Base-by-base conservation (phyloP, 2,113 vertebrate genomes). In the Myotis brandtii region DNA sequence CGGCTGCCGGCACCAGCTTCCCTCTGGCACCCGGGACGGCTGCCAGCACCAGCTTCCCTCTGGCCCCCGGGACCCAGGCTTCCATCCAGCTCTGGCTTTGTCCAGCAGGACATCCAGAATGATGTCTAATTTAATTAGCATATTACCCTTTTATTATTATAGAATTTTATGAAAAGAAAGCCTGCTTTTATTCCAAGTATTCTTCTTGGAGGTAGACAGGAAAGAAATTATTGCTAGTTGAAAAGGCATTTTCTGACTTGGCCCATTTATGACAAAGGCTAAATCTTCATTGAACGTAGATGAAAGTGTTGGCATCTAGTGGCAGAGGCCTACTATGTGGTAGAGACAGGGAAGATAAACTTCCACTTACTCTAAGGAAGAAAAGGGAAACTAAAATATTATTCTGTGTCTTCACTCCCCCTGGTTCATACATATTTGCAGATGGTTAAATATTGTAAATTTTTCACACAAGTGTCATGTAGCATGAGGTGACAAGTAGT, bases 401-500 rank as follows among this genome's bases (percentile, higher is more conserved):
- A 0, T 72, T 73, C 18, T 40, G 5, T 85, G 6, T 69, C 40
- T 91, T 87, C 27, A 37, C n/a, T 37, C 10, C 32, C 6, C 40
- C n/a, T 48, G 1, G 50, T 88, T 79, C 32, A 50, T 73, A 79
- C 25, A 46, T 52, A 85, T 93, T 95, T 95, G 18, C 77, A 93
- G 32, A 83, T 86, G 34, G 21, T 37, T 94, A 88, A 40, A 77
- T 85, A 76, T 25, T 93, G 18, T 89, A 90, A 87, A 96, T 91
- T 91, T 95, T 95, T 75, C 50, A 93, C 30, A 64, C 11, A 87
- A 92, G 32, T 95, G 73, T 77, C 62, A 64, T 70, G 9, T 20
- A 56, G 34, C 48, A 87, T 62, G 80, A 88, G 59, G 23, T 96
- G 91, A 86, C 81, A 96, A 94, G 37, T 40, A 59, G 69, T 91